phyloP scores from a whole-genome alignment of 2,888 invertebrate genomes.

The Eupithecia tripunctaria region DNA sequence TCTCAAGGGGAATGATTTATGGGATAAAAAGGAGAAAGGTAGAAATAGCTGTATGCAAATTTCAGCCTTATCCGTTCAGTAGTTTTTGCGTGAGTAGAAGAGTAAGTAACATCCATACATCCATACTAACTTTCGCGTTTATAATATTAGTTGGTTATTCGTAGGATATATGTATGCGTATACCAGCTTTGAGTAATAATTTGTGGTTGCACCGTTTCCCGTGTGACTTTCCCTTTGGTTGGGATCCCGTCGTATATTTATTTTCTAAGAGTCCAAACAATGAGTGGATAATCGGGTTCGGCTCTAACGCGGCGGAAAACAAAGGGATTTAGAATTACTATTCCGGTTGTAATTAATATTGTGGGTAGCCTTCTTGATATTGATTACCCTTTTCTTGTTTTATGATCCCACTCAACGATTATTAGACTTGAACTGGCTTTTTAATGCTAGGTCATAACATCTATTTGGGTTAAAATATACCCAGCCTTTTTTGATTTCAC shows the following conservation, averaged over 20 bases:
- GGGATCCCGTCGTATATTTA: conserved; percentile 77
- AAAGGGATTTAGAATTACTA: conserved; percentile 61
- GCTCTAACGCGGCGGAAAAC: conserved; percentile 60
- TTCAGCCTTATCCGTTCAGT: too few species aligned
- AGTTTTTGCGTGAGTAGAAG: too few species aligned
- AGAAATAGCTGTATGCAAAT: too few species aligned
- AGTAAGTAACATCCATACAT: too few species aligned
- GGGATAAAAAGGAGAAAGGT: too few species aligned
- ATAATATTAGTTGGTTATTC: too few species aligned
- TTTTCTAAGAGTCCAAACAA: conserved; percentile 79
- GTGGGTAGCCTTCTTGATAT: conserved; percentile 3
- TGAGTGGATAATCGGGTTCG: conserved; percentile 72
- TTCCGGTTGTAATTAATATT: conserved; percentile 18
- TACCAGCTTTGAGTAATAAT: neutral
- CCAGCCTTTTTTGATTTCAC: neutral
- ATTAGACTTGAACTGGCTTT: neutral
- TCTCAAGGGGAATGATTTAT: too few species aligned
- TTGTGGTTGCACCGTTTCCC: conserved; percentile 1
- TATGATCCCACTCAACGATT: neutral
- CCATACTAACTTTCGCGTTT: too few species aligned
- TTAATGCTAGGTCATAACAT: neutral
- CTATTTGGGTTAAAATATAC: neutral
- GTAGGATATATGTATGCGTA: too few species aligned
- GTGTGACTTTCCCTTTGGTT: neutral
- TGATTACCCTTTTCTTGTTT: conserved; percentile 10